Base-by-base conservation (phyloP, 2,888 invertebrate species). In the Congeria kusceri region DNA sequence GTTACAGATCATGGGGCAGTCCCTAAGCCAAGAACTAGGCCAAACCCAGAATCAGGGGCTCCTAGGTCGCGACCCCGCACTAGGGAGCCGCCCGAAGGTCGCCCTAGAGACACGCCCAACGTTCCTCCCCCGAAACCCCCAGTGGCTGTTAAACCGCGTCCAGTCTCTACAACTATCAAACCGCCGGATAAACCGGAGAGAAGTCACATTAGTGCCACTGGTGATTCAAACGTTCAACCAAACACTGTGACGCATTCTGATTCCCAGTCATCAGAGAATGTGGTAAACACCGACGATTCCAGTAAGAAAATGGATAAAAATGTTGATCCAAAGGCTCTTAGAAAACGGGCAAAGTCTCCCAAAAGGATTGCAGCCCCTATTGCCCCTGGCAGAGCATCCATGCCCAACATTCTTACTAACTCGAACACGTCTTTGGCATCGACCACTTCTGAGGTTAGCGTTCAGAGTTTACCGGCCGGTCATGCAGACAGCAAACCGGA, bases 291-390 rank as follows among this genome's bases (percentile, higher is more conserved):
- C 23, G 83, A 80, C 20, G 78, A 82, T 9, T 46, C 69, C 20
- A 27, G 59, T 27, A 78, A 70, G 28, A 75, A 71, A 25, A 25
- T 46, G 15, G 85, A 62, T 28, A 78, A 65, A 29, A 72, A 69
- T 28, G 29, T 46, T 15, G 85, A 86, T 20, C 78, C 84, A 27
- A 79, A 69, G 29, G 80, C 88, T 7, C 84, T 89, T 7, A 70
- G 88, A 46, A 81, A 89, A 29, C 71, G 90, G 61, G 85, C 89
- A 9, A 91, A 91, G 72, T 90, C 90, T 69, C 91, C 91, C 4
- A 91, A 91, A 67, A 82, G 89, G 39, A 77, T 77, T 27, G 80
- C 86, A 1, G 89, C 91, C 2, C 90, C 91, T 1, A 77, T 85
- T 7, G 86, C 85, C 1, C 73, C 85, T 9, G 66, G 59, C 20